Conservation (phyloP, 2,888 invertebrate species). For the Subacronicta megacephala region DNA sequence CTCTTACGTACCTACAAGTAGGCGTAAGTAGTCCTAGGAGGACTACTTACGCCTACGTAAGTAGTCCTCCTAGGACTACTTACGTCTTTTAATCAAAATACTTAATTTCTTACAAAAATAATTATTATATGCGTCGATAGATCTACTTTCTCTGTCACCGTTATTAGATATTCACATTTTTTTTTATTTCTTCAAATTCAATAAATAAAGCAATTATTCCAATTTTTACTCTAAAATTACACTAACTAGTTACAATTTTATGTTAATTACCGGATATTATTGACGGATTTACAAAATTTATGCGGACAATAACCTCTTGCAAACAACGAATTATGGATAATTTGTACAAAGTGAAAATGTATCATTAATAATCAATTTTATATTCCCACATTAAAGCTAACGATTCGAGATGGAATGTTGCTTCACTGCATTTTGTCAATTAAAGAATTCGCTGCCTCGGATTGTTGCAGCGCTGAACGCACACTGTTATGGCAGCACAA, state of each 20-base stretch:
- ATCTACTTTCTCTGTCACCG: not conserved
- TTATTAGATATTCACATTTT: not conserved
- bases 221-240: not conserved
- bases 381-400: conserved; percentile 81
- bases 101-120: not conserved
- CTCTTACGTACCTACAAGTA: too few relatives aligned
- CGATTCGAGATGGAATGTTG: conserved; percentile 78
- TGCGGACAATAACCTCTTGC: not conserved
- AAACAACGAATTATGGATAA: conserved; percentile 21
- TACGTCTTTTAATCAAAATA: not conserved
- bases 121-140: not conserved
- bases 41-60: too few relatives aligned
- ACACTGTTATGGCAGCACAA: conserved; percentile 81
- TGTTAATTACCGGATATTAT: conserved; percentile 7
- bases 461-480: conserved; percentile 74
- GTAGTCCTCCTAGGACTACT: too few relatives aligned
- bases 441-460: conserved; percentile 83
- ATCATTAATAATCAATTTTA: conserved; percentile 69
- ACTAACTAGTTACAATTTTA: not conserved
- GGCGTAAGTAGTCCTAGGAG: too few relatives aligned
- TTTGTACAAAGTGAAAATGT: conserved; percentile 52
- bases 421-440: conserved; percentile 83
- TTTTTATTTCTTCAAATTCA: not conserved
- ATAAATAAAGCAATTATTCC: not conserved
- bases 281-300: conserved; percentile 1